Evolutionary conservation across 1,140 invertebrate genomes (phyloP).

Genomic region (Zelostemma sp.): DNA sequence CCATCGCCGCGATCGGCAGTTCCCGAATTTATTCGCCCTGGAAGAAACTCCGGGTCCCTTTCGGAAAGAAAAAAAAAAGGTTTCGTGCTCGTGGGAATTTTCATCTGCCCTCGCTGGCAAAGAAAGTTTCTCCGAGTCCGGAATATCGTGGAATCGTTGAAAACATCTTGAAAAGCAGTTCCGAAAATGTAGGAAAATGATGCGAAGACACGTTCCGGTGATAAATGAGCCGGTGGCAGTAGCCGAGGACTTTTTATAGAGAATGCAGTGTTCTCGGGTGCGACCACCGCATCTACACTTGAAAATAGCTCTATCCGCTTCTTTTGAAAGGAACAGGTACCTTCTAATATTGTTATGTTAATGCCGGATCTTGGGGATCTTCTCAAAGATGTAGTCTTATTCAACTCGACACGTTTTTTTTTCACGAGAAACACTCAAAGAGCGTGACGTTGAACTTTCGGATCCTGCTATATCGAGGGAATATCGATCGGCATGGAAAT

Average conservation of each 20-base stretch:
- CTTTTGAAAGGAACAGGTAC: slow-evolving; percentile 52
- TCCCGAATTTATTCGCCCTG: no score
- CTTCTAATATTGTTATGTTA: slow-evolving; percentile 61
- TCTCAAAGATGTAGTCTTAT: slow-evolving; percentile 55
- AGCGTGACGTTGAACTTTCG: no score
- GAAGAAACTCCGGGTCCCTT: no score
- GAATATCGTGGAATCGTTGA: no score
- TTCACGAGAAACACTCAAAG: slow-evolving; percentile 6
- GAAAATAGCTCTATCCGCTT: neutral
- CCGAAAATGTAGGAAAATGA: slow-evolving; percentile 48
- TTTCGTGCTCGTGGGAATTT: no score
- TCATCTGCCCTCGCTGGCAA: no score
- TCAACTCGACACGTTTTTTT: slow-evolving; percentile 60
- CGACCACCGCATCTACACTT: neutral
- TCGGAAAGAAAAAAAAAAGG: no score
- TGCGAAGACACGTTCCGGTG: slow-evolving; percentile 59
- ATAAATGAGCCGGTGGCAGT: slow-evolving; percentile 57
- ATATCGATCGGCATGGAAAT: no score
- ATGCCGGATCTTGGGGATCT: slow-evolving; percentile 55
- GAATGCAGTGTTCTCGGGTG: slow-evolving; percentile 38
- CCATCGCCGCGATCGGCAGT: slow-evolving; percentile 6
- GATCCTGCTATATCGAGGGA: no score
- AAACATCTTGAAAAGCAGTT: slow-evolving; percentile 31
- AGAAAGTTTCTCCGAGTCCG: no score
- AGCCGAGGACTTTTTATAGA: slow-evolving; percentile 30